Evolutionary conservation across 1,140 invertebrate species (phyloP).

Genomic region (Schlechtendalia chinensis): DNA sequence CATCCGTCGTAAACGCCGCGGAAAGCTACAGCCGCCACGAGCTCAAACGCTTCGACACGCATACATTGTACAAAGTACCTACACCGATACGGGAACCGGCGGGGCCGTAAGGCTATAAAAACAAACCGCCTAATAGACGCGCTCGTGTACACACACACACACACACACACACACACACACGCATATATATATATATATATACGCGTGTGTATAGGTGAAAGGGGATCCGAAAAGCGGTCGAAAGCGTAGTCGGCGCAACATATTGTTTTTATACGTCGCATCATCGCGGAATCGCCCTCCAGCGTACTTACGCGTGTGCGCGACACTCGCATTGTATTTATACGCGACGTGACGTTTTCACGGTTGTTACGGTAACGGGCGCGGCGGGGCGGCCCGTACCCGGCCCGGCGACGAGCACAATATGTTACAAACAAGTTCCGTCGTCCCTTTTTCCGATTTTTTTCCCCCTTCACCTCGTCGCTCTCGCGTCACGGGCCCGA

Average conservation of each 20-base stretch:
- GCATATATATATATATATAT: background rate
- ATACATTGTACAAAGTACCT: no score
- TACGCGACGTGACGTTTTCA: conserved; percentile 48
- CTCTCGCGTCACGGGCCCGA: background rate
- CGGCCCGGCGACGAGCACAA: conserved; percentile 12
- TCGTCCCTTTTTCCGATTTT: background rate
- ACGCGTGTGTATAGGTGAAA: background rate
- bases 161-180: no score
- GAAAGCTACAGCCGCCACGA: no score
- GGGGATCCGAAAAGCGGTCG: conserved; percentile 42
- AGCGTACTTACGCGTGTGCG: background rate
- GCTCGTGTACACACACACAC: background rate
- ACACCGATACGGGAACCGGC: no score
- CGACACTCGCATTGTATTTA: conserved; percentile 31
- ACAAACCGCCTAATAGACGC: conserved; percentile 38
- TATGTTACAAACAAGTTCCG: conserved; percentile 45
- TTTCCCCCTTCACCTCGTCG: background rate
- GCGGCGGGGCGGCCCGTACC: background rate
- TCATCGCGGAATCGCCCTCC: conserved; percentile 12
- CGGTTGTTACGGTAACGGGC: conserved; percentile 40
- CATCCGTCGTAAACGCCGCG: no score
- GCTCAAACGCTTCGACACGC: no score
- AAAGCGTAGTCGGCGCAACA: conserved; percentile 45
- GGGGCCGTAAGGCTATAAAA: conserved; percentile 31
- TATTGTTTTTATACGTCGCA: conserved; percentile 49